Base-by-base conservation (phyloP, 2,113 vertebrate genomes). In the Macrotus californicus region DNA sequence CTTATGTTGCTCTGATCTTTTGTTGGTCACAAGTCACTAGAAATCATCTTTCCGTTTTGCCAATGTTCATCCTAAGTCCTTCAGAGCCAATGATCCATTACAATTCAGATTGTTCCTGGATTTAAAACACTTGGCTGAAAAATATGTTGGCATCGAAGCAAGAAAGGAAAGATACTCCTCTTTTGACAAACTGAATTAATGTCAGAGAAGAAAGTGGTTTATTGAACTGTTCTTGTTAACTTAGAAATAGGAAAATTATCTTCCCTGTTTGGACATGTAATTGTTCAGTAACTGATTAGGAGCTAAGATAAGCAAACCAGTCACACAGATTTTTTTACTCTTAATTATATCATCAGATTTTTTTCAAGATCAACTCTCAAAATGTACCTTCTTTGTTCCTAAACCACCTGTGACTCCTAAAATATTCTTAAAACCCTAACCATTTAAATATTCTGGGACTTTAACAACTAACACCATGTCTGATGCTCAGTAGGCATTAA, bases 11-110 rank as follows among this genome's bases (percentile, higher is more conserved):
- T 69, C 61, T 69, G 79, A 77, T 54, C 34, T 36, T 80, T 39
- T 88, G 39, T 24, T 48, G 13, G 16, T 75, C 39, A 59, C 29
- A 79, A 29, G 3, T 19, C 80, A 85, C 8, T 56, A 76, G 46
- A 77, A 89, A 83, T 31, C 39, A 36, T 73, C n/a, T 52, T 15
- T 75, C 41, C 15, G 15, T 79, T 86, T 92, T 89, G 46, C 41
- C 96, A 79, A 26, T 43, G 31, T 92, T 89, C 69, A 72, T 52
- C 39, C 11, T 64, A 85, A 67, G 12, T 87, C 39, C 61, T 82
- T 73, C 54, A 89, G 31, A 73, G 64, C 56, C 95, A 96, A 18
- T 93, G 69, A 93, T 83, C 93, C 88, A 46, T 95, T 91, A 72
- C 46, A 80, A 31, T 41, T 22, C 19, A 91, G 34, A 41, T 34